These are phyloP conservation scores for Urocynchramus pylzowi DNA, from an alignment of 2,113 vertebrate genomes.

Conservation along the genomic window DNA sequence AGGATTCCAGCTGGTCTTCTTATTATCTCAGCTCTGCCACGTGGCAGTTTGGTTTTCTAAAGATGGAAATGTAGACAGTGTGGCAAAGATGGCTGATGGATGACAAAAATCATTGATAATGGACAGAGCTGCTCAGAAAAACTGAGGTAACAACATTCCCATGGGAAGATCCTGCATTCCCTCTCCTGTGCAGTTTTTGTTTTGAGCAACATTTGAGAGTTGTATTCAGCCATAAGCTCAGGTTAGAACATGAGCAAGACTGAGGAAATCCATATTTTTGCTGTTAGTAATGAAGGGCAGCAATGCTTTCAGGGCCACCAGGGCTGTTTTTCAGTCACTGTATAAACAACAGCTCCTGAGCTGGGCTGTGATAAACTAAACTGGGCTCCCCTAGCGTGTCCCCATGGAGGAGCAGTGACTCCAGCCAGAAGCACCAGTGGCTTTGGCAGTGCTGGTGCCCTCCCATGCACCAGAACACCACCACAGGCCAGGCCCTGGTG, in stretches of 20 bases:
- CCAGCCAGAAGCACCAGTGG: neutral
- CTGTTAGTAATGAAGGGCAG: neutral
- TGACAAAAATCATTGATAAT: neutral
- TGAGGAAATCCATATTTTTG: neutral
- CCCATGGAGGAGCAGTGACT: accelerated
- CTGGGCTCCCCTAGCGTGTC: neutral
- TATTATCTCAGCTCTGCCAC: neutral
- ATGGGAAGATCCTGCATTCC: neutral
- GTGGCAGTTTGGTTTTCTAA: neutral
- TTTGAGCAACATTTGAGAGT: neutral
- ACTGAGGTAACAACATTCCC: accelerated
- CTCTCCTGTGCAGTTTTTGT: neutral
- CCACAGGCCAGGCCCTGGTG: neutral
- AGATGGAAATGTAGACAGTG: neutral
- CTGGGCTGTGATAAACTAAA: neutral
- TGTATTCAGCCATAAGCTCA: neutral
- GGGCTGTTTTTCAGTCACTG: neutral
- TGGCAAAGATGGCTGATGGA: neutral
- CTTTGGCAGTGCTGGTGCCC: neutral
- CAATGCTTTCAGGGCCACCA: neutral
- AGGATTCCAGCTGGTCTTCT: neutral
- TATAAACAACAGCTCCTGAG: neutral
- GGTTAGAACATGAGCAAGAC: neutral
- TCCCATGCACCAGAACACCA: accelerated
- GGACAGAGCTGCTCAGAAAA: neutral